Base-by-base conservation (phyloP, 1,140 invertebrate species). In the Tyrophagus putrescentiae region DNA sequence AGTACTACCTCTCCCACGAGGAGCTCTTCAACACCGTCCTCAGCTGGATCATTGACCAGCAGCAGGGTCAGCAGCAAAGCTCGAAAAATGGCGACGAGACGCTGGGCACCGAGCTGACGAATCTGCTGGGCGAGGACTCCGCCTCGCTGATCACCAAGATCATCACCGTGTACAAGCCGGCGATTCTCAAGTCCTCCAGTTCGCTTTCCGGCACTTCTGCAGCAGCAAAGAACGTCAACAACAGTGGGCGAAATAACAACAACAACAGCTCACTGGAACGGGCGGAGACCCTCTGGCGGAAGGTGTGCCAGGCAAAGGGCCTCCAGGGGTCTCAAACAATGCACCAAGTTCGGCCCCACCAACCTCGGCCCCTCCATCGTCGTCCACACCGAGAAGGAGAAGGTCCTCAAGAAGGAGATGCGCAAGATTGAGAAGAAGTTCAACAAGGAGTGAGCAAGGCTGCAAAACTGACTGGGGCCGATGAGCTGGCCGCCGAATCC, bases 71-170 rank as follows among this genome's bases (percentile, higher is more conserved):
- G n/a, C n/a, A n/a, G n/a, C n/a, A n/a, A n/a, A n/a, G n/a, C n/a
- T n/a, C n/a, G 18, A 56, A 34, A 13, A 56, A 59, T 16, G 50
- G 36, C 29, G 31, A 59, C 13, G 57, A 60, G 21, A 25, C 72
- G 73, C 42, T 73, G 69, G 67, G 73, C 72, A 29, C n/a, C 29
- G 60, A 61, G 21, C 25, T 61, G 18, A n/a, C 32, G 18, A 61
- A 60, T 44, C 56, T 61, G 2, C 29, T 61, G 11, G 60, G 60
- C 11, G 60, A 61, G 6, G 25, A 61, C 1, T 60, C 3, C 25
- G 32, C 27, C 3, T 1, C 16, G 29, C 41, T 61, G 23, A 61
- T 61, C 29, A 7, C 13, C 29, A 61, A 61, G 31, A 21, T 61
- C 27, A 42, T 61, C 25, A 62, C 25, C n/a, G 11, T 27, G 9